Base-by-base conservation (phyloP, 1,140 invertebrate species). In the Homalodisca vitripennis region DNA sequence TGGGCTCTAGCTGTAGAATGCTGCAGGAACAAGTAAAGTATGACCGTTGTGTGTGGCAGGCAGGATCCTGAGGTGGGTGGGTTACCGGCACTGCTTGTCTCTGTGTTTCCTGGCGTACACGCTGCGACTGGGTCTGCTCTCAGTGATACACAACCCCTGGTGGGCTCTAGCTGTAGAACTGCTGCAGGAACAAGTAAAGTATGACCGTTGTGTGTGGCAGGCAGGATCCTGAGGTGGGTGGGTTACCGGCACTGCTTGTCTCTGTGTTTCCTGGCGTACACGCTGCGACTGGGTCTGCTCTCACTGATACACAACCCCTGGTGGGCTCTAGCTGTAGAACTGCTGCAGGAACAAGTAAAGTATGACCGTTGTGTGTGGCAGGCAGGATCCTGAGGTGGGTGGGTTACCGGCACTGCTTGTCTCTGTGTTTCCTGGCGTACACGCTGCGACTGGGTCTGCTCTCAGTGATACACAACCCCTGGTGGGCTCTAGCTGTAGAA, bases 161-260 rank as follows among this genome's bases (percentile, higher is more conserved):
- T 90, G 88, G 82, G 80, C 90, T 0, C 79, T 92, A 0, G 83
- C 85, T 0, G 83, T 92, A 10, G 90, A 92, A 79, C 81, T 85
- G 47, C 79, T 92, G 80, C 90, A 92, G 78, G 91, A 91, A 0
- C 88, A n/a, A n/a, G n/a, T n/a, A n/a, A n/a, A n/a, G n/a, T n/a
- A n/a, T n/a, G n/a, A n/a, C n/a, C n/a, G n/a, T 32, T 73, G 41
- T 26, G 13, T 55, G 60, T 57, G 57, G 0, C 70, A 89, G 88
- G 88, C 53, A 89, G 87, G 81, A 89, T 89, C 48, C 79, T 89
- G 41, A 86, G 89, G 66, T 83, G 84, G 17, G 82, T 90, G 68
- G 89, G 90, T 32, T 91, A 89, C 75, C 86, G 87, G 0, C 84
- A 87, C 53, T 88, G 86, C 24, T 84, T 92, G 73, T 88, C 86